A percentile compares a stretch with the other conserved stretches of the same genome.
These are phyloP conservation scores for Pteropus alecto DNA, from an alignment of 2,113 vertebrate species.

Conservation along the genomic window DNA sequence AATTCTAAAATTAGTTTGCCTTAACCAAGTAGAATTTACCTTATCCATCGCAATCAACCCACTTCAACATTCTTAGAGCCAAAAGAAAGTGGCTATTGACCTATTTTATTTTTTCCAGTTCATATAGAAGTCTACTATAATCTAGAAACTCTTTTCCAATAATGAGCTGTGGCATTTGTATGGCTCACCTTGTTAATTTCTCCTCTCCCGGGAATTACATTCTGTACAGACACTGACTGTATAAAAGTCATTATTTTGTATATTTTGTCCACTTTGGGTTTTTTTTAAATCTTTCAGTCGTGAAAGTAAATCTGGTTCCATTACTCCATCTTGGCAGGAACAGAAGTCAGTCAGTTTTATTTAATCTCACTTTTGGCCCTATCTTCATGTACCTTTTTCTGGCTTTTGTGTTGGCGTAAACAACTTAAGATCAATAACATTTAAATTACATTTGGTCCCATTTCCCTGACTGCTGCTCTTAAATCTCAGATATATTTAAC, in stretches of 20 bases:
- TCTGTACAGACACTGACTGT: neutral
- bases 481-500: neutral
- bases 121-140: neutral
- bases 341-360: neutral
- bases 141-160: neutral
- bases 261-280: neutral
- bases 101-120: slow-evolving; percentile 6
- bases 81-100: slow-evolving; percentile 1
- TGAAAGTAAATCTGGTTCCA: neutral
- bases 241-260: neutral
- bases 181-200: neutral
- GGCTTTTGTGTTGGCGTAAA: neutral
- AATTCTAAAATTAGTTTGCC: slow-evolving; percentile 9
- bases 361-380: neutral
- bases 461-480: neutral
- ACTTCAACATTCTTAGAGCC: neutral
- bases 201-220: neutral
- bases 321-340: neutral
- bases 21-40: slow-evolving; percentile 8
- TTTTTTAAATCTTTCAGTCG: neutral
- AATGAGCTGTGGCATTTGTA: neutral
- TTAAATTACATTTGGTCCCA: neutral
- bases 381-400: neutral
- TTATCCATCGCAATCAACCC: neutral
- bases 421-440: neutral